Conservation (phyloP, 1,140 invertebrate species). For the Akabosia matsudoensis region DNA sequence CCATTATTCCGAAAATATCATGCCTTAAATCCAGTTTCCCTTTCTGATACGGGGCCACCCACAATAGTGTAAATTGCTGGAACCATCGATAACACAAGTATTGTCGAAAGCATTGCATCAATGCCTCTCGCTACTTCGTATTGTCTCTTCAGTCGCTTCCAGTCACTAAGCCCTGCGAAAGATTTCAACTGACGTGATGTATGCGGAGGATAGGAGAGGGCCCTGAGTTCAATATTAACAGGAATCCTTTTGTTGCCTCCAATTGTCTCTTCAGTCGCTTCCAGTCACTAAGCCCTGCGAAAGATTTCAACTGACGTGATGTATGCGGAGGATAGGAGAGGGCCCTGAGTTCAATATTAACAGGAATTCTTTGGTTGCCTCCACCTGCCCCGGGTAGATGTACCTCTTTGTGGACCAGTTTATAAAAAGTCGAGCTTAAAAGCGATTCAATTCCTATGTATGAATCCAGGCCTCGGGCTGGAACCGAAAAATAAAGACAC, state of each 20-base stretch:
- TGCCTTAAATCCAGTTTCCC: constrained; percentile 35
- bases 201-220: not conserved
- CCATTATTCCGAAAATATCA: not conserved
- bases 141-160: not conserved
- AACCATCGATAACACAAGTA: constrained; percentile 29
- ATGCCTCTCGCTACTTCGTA: not conserved
- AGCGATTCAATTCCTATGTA: not conserved
- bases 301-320: not conserved
- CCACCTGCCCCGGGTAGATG: not conserved
- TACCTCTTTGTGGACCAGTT: not conserved
- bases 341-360: not conserved
- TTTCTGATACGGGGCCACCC: constrained; percentile 21
- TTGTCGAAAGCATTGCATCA: not conserved
- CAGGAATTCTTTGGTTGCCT: not conserved
- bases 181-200: not conserved
- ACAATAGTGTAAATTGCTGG: constrained; percentile 23
- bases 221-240: not conserved
- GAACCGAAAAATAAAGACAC: not conserved
- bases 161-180: not conserved
- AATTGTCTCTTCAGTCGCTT: not conserved
- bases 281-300: not conserved
- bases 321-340: not conserved
- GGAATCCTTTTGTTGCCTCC: not conserved
- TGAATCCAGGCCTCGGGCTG: too few relatives aligned
- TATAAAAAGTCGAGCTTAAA: not conserved